Conservation (phyloP, 1,140 invertebrate species). For the Microvelia longipes region DNA sequence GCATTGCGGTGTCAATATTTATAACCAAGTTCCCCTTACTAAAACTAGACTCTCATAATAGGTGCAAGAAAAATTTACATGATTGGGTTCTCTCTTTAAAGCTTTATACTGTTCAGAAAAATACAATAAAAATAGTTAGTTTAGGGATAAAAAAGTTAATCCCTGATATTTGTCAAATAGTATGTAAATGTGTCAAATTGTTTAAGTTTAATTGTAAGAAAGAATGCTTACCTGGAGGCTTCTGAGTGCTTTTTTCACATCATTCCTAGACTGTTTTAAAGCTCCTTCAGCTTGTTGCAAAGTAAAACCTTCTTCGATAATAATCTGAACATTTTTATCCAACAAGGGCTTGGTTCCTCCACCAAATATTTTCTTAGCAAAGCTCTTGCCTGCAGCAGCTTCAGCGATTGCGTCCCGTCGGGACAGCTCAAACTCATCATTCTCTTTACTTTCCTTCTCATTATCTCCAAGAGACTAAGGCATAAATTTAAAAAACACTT, state of each 20-base stretch:
- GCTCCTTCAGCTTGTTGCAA: conserved; percentile 60
- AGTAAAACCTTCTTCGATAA: conserved; percentile 61
- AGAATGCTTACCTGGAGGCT: conserved; percentile 43
- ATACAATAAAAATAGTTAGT: too few species aligned
- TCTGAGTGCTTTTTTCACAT: conserved; percentile 52
- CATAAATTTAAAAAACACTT: conserved; percentile 4
- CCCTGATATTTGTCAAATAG: too few species aligned
- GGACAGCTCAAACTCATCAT: conserved; percentile 70
- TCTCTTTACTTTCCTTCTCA: conserved; percentile 24
- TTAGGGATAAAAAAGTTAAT: too few species aligned
- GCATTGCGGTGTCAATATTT: too few species aligned
- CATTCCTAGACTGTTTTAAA: conserved; percentile 51
- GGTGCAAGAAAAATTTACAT: too few species aligned
- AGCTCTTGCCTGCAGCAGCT: conserved; percentile 45
- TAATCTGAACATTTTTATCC: conserved; percentile 63
- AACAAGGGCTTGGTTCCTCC: conserved; percentile 50
- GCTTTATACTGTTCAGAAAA: too few species aligned
- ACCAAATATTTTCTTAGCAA: conserved; percentile 42
- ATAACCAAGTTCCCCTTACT: too few species aligned
- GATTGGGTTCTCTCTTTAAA: too few species aligned
- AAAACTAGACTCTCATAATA: too few species aligned
- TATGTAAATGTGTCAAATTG: too few species aligned
- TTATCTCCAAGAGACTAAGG: conserved; percentile 21
- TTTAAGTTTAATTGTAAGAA: too few species aligned
- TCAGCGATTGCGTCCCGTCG: conserved; percentile 74